phyloP scores from a whole-genome alignment of 2,113 vertebrate species.

The Rallus limicola region DNA sequence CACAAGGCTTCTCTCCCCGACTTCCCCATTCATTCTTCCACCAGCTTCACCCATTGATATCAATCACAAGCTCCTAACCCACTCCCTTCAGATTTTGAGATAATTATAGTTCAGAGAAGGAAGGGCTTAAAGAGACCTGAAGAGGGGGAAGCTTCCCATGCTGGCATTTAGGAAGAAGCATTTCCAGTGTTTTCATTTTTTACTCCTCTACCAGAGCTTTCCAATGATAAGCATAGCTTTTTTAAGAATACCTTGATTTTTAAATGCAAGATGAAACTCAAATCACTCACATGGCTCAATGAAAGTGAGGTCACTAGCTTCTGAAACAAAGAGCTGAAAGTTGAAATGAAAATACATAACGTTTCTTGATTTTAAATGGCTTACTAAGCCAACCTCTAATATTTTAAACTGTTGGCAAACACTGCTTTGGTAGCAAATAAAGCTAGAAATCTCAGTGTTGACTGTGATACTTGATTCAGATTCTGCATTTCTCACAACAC shows the following conservation, averaged over 20 bases:
- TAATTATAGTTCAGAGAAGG: neutral
- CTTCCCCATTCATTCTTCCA: neutral
- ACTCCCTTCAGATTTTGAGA: neutral
- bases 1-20: neutral
- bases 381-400: neutral
- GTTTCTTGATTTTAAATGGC: neutral
- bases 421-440: neutral
- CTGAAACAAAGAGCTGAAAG: neutral
- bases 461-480: neutral
- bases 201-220: neutral
- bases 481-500: neutral
- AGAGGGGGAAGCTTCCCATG: neutral
- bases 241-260: neutral
- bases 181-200: neutral
- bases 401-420: neutral
- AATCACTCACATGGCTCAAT: neutral
- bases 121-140: neutral
- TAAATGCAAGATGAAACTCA: neutral
- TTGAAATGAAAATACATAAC: neutral
- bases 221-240: neutral
- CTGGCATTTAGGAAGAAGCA: neutral
- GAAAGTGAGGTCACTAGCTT: neutral
- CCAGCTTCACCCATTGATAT: neutral
- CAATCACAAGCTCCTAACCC: neutral
- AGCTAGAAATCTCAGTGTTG: neutral